phyloP scores from a whole-genome alignment of 2,888 invertebrate species.

The Andrena marginata region DNA sequence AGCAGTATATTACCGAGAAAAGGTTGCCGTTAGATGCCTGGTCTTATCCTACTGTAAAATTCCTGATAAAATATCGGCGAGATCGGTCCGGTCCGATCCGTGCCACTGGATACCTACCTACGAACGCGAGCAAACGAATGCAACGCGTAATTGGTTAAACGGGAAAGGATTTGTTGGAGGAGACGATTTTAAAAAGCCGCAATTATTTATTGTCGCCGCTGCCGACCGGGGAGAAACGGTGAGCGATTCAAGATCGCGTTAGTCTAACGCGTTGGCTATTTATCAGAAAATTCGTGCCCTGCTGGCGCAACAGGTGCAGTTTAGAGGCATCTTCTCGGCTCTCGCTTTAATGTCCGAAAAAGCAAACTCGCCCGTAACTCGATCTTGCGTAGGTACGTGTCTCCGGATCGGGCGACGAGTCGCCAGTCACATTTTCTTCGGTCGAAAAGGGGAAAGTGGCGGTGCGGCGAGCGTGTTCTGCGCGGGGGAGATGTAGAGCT shows the following conservation, averaged over 20 bases:
- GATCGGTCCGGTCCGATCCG: neutral
- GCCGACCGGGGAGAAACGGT: conserved; percentile 32
- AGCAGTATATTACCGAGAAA: conserved; percentile 60
- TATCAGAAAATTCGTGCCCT: conserved; percentile 67
- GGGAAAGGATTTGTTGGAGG: conserved; percentile 2
- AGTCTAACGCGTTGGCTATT: conserved; percentile 57
- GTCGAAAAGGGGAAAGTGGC: neutral
- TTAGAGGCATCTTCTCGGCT: conserved; percentile 64
- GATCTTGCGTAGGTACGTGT: conserved; percentile 24
- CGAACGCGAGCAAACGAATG: neutral
- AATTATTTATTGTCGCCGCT: conserved; percentile 36
- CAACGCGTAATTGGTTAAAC: neutral
- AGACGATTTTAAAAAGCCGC: conserved; percentile 18
- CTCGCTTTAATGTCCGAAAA: conserved; percentile 61
- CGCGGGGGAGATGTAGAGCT: neutral
- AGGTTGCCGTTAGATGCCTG: conserved; percentile 24
- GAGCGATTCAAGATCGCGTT: conserved; percentile 56
- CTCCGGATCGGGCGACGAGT: conserved; percentile 25
- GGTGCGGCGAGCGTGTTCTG: neutral
- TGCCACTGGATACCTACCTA: neutral
- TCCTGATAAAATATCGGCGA: neutral
- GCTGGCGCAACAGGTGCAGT: conserved; percentile 72
- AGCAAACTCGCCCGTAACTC: conserved; percentile 41
- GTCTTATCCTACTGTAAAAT: conserved; percentile 4
- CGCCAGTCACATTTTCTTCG: neutral